A percentile compares a stretch with the other conserved stretches of the same genome.
Conservation (phyloP, 2,797 vertebrate genomes). For the Semaprochilodus insignis region DNA sequence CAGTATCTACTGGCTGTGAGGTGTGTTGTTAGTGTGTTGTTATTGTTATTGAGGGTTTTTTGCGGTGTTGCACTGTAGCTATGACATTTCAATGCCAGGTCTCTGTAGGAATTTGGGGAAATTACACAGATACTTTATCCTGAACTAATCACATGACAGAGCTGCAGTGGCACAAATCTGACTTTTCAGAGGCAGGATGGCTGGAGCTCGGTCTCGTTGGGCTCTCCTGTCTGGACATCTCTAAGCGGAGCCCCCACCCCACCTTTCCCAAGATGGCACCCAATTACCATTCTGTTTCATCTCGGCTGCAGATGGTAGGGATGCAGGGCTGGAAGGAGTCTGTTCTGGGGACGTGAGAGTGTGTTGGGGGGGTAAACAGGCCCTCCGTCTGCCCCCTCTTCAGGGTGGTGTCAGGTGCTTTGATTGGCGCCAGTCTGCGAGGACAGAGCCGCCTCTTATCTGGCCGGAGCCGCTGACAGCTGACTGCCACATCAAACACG, state of each 20-base stretch:
- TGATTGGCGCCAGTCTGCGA: constrained; percentile 41
- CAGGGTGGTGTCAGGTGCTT: constrained; percentile 63
- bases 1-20: too few relatives aligned
- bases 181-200: background rate
- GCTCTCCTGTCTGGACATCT: constrained; percentile 37
- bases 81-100: too few relatives aligned
- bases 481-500: constrained; percentile 59
- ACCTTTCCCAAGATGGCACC: constrained; percentile 55
- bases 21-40: too few relatives aligned
- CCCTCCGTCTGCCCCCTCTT: constrained; percentile 54
- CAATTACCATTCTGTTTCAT: constrained; percentile 70
- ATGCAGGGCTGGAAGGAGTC: constrained; percentile 60
- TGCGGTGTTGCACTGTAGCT: too few relatives aligned
- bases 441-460: constrained; percentile 59
- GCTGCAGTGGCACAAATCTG: background rate
- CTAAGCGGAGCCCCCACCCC: constrained; percentile 33
- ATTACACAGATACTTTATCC: too few relatives aligned
- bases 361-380: constrained; percentile 60
- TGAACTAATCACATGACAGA: too few relatives aligned
- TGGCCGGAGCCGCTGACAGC: constrained; percentile 49
- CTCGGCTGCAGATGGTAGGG: constrained; percentile 66
- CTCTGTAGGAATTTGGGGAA: too few relatives aligned
- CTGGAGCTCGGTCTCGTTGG: background rate
- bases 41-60: too few relatives aligned
- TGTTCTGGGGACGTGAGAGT: constrained; percentile 54